These are phyloP conservation scores for Pseudocheirus occidentalis DNA, from an alignment of 2,797 vertebrate species.

Conservation along the genomic window DNA sequence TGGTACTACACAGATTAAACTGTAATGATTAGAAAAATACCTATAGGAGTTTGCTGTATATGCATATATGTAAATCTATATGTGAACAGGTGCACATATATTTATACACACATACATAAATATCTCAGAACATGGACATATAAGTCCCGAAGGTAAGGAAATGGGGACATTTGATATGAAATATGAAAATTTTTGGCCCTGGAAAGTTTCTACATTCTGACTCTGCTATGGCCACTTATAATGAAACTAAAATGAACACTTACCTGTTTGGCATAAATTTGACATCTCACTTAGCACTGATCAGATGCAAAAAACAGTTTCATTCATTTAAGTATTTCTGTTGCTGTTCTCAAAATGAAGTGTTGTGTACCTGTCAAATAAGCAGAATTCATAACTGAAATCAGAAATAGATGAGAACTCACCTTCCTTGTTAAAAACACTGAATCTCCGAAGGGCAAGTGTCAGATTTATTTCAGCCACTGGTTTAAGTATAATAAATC, in stretches of 20 bases:
- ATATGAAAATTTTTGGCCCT: constrained; percentile 73
- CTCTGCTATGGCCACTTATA: constrained; percentile 73
- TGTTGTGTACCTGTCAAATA: constrained; percentile 79
- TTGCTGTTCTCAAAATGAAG: constrained; percentile 73
- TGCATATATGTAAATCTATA: background rate
- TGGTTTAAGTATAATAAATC: constrained; percentile 4
- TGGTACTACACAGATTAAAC: background rate
- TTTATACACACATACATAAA: background rate
- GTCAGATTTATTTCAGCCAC: constrained; percentile 58
- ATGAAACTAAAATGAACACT: constrained; percentile 78
- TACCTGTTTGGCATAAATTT: constrained; percentile 83
- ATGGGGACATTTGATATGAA: constrained; percentile 76
- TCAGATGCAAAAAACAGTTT: constrained; percentile 79
- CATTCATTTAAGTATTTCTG: constrained; percentile 79
- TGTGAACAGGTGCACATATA: no score
- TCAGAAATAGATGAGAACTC: constrained; percentile 79
- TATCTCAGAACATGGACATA: constrained; percentile 73
- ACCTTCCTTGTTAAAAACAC: constrained; percentile 71
- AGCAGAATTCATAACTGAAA: constrained; percentile 82
- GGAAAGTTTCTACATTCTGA: constrained; percentile 76
- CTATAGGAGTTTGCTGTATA: background rate
- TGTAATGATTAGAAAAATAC: background rate
- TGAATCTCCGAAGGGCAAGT: constrained; percentile 55
- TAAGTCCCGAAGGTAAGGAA: constrained; percentile 66
- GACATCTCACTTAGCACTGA: constrained; percentile 80